Base-by-base conservation (phyloP, 2,113 vertebrate species). In the Lasiurus cinereus region DNA sequence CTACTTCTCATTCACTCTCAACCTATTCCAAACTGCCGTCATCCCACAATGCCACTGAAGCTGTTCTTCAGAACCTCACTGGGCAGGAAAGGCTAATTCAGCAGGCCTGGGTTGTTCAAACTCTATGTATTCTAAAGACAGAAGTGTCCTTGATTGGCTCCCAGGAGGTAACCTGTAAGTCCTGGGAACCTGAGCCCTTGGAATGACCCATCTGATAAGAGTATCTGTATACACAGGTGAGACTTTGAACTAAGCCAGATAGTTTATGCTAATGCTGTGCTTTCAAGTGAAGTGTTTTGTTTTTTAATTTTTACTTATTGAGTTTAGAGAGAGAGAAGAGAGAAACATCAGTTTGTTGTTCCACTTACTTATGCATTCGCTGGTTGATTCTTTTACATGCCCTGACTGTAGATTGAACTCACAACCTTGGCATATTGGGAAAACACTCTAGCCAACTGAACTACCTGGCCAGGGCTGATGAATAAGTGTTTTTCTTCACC, bases 221-320 rank as follows among this genome's bases (percentile, higher is more conserved):
- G 2, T 39, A 52, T 90, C 93, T 80, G 46, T 69, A 88, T 2
- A 46, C 5, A 6, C 31, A 56, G 21, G 8, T 56, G 43, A 27
- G 52, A n/a, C 24, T 24, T 59, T n/a, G 62, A 33, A 24, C 22
- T 67, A 59, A 39, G 54, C 70, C 22, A 69, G 83, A 93, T 4
- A 76, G n/a, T 77, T 96, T 77, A 88, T 2, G 24, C 70, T 56
- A 87, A 91, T 16, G 50, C 33, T 48, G 33, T 91, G 67, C 86
- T 77, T 88, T 88, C 62, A 56, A 77, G 8, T 77, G 15, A 93
- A 33, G 18, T 80, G 9, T 67, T 90, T 83, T 93, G 14, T 90
- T 67, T 67, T 67, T 67, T 67, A 67, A 67, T 16, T 67, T 67
- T 67, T 16, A 67, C 64, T 67, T n/a, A n/a, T 16, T n/a, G 29